A percentile compares a stretch with the other conserved stretches of the same genome.
Conservation (phyloP, 2,113 vertebrate genomes). For the Halcyon malimbica region DNA sequence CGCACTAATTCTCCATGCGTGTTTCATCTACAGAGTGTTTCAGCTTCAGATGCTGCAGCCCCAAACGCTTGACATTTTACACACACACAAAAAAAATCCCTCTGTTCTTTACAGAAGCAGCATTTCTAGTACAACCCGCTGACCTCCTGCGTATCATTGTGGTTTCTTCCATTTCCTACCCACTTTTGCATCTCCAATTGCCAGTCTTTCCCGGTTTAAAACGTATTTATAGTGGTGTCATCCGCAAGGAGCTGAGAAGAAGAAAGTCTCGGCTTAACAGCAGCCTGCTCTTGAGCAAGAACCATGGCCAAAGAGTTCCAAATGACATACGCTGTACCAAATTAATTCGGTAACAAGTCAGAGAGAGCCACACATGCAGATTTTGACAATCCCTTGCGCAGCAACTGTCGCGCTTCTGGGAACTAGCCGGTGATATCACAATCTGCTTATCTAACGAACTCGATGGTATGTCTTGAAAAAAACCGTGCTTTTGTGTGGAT, state of each 20-base stretch:
- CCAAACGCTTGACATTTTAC: background rate
- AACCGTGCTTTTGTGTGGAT: background rate
- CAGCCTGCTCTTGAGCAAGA: conserved; percentile 10
- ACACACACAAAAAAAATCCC: background rate
- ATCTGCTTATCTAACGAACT: background rate
- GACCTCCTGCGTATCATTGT: background rate
- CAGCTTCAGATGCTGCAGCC: background rate
- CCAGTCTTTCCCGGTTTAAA: background rate
- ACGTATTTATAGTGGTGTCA: background rate
- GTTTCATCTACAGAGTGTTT: background rate
- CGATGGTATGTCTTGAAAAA: fast-evolving
- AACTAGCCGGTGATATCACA: background rate
- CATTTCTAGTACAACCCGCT: background rate
- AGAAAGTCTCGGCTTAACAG: background rate
- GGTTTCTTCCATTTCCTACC: conserved; percentile 1
- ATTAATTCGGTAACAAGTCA: background rate
- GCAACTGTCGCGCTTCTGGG: background rate
- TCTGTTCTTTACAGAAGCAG: background rate
- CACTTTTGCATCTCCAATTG: background rate
- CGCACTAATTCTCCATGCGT: fast-evolving
- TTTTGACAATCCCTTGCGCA: background rate
- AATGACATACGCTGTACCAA: background rate
- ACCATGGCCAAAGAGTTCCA: background rate
- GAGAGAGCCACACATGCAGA: background rate
- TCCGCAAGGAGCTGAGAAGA: background rate